Base-by-base conservation (phyloP, 2,113 vertebrate genomes). In the Engraulis encrasicolus region DNA sequence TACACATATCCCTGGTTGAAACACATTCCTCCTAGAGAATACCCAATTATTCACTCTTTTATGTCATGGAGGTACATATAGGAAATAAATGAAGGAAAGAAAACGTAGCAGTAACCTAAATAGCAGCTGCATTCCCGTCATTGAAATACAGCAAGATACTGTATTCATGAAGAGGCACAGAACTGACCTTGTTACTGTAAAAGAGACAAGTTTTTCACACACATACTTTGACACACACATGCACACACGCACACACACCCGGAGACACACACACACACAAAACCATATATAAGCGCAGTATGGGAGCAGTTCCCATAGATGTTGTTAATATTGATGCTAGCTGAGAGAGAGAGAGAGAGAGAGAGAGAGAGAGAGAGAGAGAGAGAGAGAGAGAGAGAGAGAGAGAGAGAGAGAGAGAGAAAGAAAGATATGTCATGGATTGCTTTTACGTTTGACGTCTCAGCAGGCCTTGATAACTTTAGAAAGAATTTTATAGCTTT, bases 381-480 rank as follows among this genome's bases (percentile, higher is more conserved):
- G n/a, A 31, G 9, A 27, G 2, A 66, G n/a, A 66, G 11, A 12
- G 7, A 11, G 58, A 15, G 23, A 66, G 1, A 9, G n/a, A 27
- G 27, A 66, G 58, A 66, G n/a, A 31, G 23, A 27, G 7, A 66
- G n/a, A 66, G n/a, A 17, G 23, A 23, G 58, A 15, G 23, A 66
- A 0, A 9, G n/a, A 27, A 12, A 66, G n/a, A 27, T 66, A 11
- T 2, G 27, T 9, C 31, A 66, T 66, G 23, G n/a, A 66, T 66
- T 66, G 58, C 27, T 66, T 66, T 66, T 66, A 23, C 58, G 31
- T n/a, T n/a, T n/a, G 58, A n/a, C 27, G 58, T 66, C 58, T 66
- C n/a, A 66, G 23, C 4, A 31, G n/a, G 58, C 7, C 11, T 31
- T 27, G 58, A 66, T 66, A 23, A 31, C 58, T 31, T 66, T 66